These are phyloP conservation scores for Sakesphorus luctuosus DNA, from an alignment of 2,113 vertebrate species.

Conservation along the genomic window DNA sequence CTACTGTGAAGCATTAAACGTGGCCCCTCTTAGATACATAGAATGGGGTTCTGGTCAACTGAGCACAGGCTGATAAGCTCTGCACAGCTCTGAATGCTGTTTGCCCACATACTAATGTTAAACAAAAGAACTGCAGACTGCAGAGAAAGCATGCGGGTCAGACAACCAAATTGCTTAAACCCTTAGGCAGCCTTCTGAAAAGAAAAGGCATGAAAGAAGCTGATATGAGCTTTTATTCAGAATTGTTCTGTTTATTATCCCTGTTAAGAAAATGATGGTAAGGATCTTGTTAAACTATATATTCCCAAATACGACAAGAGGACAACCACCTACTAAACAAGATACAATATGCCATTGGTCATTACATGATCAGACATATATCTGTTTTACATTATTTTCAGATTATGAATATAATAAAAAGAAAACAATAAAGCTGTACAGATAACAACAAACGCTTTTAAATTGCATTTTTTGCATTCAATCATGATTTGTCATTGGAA, in stretches of 20 bases:
- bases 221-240: constrained; percentile 83
- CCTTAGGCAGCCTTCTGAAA: constrained; percentile 83
- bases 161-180: constrained; percentile 86
- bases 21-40: constrained; percentile 81
- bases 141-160: constrained; percentile 82
- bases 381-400: constrained; percentile 63
- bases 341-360: constrained; percentile 68
- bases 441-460: constrained; percentile 46
- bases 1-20: constrained; percentile 82
- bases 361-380: constrained; percentile 51
- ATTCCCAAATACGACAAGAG: constrained; percentile 71
- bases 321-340: constrained; percentile 62
- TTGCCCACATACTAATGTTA: constrained; percentile 87
- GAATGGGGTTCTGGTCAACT: constrained; percentile 82
- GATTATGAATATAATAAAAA: constrained; percentile 66
- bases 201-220: constrained; percentile 82
- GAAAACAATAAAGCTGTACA: constrained; percentile 51
- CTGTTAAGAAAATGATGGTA: constrained; percentile 80
- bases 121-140: constrained; percentile 85
- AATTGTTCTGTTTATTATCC: constrained; percentile 84
- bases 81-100: constrained; percentile 83
- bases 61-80: constrained; percentile 83
- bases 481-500: constrained; percentile 58
- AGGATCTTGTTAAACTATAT: constrained; percentile 76
- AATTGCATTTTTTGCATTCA: constrained; percentile 40